Conservation (phyloP, 2,888 invertebrate genomes). For the Luperina testacea region DNA sequence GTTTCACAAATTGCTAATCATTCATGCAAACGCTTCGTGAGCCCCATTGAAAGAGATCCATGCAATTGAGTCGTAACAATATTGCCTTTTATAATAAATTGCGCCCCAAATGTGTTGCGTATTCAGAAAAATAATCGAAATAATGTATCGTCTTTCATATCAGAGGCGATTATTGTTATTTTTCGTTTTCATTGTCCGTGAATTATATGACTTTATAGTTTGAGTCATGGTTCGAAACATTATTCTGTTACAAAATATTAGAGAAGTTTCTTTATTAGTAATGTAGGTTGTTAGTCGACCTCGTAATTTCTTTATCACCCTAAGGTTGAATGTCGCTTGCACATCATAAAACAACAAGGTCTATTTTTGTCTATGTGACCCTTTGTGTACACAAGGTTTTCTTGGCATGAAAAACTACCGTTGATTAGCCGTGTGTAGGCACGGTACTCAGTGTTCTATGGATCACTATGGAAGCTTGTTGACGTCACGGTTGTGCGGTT, state of each 20-base stretch:
- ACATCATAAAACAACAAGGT: neutral
- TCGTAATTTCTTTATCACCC: neutral
- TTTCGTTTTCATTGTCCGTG: constrained; percentile 5
- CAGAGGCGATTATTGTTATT: constrained; percentile 6
- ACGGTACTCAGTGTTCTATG: neutral
- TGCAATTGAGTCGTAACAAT: constrained; percentile 37
- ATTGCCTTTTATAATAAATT: constrained; percentile 38
- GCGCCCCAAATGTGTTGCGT: constrained; percentile 29
- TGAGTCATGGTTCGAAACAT: neutral
- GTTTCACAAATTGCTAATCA: constrained; percentile 34
- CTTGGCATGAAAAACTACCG: too few relatives aligned
- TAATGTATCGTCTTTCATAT: constrained; percentile 19
- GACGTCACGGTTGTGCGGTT: neutral
- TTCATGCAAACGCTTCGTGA: constrained; percentile 28
- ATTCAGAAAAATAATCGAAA: constrained; percentile 39
- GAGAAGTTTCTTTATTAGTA: neutral
- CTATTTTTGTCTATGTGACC: neutral
- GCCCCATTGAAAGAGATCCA: constrained; percentile 31
- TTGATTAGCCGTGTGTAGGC: neutral
- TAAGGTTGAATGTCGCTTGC: neutral
- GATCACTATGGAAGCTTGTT: neutral
- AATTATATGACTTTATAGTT: constrained; percentile 14
- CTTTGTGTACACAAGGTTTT: too few relatives aligned
- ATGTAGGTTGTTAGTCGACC: neutral
- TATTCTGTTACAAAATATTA: neutral